phyloP scores from a whole-genome alignment of 2,888 invertebrate species.

The Xanthia togata region DNA sequence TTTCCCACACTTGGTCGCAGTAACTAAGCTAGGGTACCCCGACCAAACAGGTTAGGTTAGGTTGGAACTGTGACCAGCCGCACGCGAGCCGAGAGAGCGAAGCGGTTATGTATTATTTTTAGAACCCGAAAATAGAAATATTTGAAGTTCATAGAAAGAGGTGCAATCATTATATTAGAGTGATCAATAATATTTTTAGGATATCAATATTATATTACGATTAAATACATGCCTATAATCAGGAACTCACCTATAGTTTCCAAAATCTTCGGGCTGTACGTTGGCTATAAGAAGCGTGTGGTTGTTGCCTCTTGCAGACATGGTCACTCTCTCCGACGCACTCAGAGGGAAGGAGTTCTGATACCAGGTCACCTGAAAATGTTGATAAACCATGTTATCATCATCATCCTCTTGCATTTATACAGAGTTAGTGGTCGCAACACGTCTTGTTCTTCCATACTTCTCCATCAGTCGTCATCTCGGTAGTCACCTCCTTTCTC shows the following conservation, averaged over 20 bases:
- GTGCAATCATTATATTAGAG: neutral
- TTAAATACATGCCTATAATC: neutral
- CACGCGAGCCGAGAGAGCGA: too few species aligned
- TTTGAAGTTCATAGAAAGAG: neutral
- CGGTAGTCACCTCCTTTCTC: too few species aligned
- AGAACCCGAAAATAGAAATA: neutral
- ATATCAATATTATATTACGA: too few species aligned
- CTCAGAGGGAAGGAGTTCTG: constrained; percentile 93
- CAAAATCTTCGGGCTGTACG: constrained; percentile 93
- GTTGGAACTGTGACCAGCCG: too few species aligned
- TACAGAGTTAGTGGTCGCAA: too few species aligned
- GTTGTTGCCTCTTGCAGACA: constrained; percentile 93
- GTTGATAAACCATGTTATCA: neutral
- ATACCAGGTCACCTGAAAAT: constrained; percentile 92
- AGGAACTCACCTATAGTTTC: constrained; percentile 91
- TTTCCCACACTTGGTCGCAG: too few species aligned
- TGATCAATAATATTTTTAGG: neutral
- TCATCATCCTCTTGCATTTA: neutral
- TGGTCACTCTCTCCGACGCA: constrained; percentile 92
- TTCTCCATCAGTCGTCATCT: too few species aligned
- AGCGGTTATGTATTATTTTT: neutral
- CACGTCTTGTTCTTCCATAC: neutral
- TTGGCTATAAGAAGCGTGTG: constrained; percentile 92
- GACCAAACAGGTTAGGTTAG: too few species aligned
- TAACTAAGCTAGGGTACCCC: too few species aligned